Conservation (phyloP, 2,888 invertebrate genomes). For the Cheilosia scutellata region DNA sequence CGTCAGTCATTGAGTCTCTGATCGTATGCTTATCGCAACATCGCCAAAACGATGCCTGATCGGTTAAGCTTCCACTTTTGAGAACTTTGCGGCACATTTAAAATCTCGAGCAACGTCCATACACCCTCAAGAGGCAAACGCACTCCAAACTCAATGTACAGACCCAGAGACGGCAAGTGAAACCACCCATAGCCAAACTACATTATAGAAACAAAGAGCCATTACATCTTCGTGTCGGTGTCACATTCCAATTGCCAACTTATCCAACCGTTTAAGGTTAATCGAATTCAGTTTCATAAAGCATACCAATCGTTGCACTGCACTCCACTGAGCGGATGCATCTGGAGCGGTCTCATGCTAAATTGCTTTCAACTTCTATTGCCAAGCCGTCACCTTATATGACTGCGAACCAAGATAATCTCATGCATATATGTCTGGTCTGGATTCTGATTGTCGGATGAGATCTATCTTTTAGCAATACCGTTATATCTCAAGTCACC, state of each 20-base stretch:
- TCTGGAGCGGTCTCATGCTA: conserved; percentile 27
- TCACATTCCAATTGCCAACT: conserved; percentile 71
- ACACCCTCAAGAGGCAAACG: no score
- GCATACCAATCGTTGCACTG: conserved; percentile 44
- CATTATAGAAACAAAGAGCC: conserved; percentile 3
- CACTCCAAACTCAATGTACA: no score
- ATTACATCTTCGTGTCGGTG: conserved; percentile 39
- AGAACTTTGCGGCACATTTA: no score
- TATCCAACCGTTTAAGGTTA: conserved; percentile 75
- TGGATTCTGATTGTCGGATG: conserved; percentile 22
- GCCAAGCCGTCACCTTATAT: conserved; percentile 22
- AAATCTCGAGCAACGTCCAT: no score
- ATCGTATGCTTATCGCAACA: no score
- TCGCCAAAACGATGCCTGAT: no score
- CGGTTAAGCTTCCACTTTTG: no score
- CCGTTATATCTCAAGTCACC: conserved; percentile 73
- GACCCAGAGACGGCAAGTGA: not conserved
- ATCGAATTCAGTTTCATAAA: conserved; percentile 73
- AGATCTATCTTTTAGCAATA: conserved; percentile 36
- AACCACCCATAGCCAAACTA: conserved; percentile 31
- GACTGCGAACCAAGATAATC: conserved; percentile 49
- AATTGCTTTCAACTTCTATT: conserved; percentile 13
- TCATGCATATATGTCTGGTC: not conserved
- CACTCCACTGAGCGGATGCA: conserved; percentile 28
- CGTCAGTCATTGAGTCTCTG: no score